These are phyloP conservation scores for Harlomillsia oculata DNA, from an alignment of 1,140 invertebrate genomes.

Conservation along the genomic window DNA sequence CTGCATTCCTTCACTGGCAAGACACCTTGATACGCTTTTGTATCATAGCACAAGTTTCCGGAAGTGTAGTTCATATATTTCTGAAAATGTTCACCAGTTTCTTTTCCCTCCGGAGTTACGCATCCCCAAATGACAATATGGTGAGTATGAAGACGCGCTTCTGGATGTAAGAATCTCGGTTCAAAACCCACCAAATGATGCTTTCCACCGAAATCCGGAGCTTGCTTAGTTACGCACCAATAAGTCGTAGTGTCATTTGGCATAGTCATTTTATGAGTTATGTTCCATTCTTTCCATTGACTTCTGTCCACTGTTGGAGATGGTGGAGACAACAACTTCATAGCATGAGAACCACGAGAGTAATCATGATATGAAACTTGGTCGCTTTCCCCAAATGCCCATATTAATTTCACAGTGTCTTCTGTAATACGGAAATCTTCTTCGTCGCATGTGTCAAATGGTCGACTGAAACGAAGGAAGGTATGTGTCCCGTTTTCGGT, in stretches of 20 bases:
- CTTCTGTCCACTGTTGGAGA: neutral
- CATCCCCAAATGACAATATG: neutral
- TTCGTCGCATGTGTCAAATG: conserved; percentile 66
- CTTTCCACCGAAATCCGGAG: neutral
- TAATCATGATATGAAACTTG: conserved; percentile 48
- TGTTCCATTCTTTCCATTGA: neutral
- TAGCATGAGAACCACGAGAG: conserved; percentile 51
- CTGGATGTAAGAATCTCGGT: neutral
- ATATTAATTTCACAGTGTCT: conserved; percentile 64
- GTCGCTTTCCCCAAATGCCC: conserved; percentile 49
- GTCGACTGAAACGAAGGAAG: conserved; percentile 57
- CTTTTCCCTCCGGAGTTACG: neutral
- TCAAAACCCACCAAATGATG: neutral
- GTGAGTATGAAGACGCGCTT: neutral
- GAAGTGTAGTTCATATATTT: neutral
- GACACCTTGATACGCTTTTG: neutral
- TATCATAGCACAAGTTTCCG: neutral
- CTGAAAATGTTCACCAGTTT: neutral
- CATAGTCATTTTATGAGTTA: neutral
- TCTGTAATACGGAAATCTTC: conserved; percentile 55
- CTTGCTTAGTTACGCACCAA: neutral
- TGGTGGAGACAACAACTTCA: conserved; percentile 41
- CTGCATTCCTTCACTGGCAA: neutral
- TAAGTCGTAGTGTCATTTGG: neutral
- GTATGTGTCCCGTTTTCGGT: conserved; percentile 69